Base-by-base conservation (phyloP, 2,113 vertebrate species). In the Xiphophorus hellerii region DNA sequence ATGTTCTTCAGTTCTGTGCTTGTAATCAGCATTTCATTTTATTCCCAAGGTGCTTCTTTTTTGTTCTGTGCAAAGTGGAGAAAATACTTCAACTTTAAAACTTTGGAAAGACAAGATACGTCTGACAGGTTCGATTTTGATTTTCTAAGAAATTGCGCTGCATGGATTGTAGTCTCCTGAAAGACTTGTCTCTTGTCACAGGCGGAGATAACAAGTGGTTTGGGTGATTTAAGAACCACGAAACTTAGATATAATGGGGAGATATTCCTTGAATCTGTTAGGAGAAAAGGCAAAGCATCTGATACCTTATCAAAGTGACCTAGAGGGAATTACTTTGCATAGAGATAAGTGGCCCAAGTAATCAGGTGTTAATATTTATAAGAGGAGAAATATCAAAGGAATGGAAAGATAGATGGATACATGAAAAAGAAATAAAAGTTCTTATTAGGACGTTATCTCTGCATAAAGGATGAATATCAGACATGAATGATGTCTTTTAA, bases 341-440 rank as follows among this genome's bases (percentile, higher is more conserved):
- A 72, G 13, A 84, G 86, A 87, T 90, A 88, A 88, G 84, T 76
- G 54, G 67, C 61, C 62, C 60, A 66, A 77, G 75, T 80, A 79
- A 86, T 88, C 69, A 83, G 76, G 66, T 81, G 62, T 88, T 87
- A 85, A 87, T 82, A 88, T 88, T 84, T 74, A 89, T 77, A 85
- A 85, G 78, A 37, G 71, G 63, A 60, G 66, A n/a, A 54, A 81
- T 7, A 58, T 31, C 33, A 81, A 61, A 84, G 58, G 76, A 60
- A 62, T 64, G 39, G 60, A 35, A 31, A 35, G 62, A 66, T 61
- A 62, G 58, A 39, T 60, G 25, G 51, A 0, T 58, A 25, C 51
- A 58, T n/a, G 51, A 67, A 25, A 37, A 35, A 30, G 58, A 84
- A 85, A 87, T 87, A 82, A 87, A 63, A 48, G 13, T 65, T 69